Percentiles rank a stretch among this genome's conserved stretches.
Evolutionary conservation across 2,797 vertebrate species (phyloP).

Genomic region (Sardinella longiceps): DNA sequence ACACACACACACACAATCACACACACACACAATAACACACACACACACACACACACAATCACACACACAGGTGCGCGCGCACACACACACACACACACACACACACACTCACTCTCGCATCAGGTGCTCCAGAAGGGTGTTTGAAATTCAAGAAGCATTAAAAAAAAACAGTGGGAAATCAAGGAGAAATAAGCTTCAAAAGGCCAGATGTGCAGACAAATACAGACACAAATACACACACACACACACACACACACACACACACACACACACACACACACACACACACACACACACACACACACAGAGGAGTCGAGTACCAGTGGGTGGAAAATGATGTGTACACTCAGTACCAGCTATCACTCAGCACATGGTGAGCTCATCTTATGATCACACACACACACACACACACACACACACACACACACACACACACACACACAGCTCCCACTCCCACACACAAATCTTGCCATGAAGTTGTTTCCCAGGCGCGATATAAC

Average conservation of each 20-base stretch:
- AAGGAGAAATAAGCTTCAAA: conserved; percentile 46
- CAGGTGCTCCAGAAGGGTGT: conserved; percentile 60
- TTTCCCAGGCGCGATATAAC: conserved; percentile 28
- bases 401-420: neutral
- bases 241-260: conserved; percentile 48
- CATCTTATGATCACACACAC: conserved; percentile 54
- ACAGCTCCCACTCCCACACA: neutral
- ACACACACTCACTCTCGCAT: conserved; percentile 54
- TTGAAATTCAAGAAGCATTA: conserved; percentile 75
- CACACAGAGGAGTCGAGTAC: conserved; percentile 60
- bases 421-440: neutral
- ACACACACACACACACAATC: neutral
- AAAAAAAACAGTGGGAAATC: conserved; percentile 65
- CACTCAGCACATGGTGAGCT: conserved; percentile 56
- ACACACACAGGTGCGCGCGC: conserved; percentile 50
- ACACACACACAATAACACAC: conserved; percentile 51
- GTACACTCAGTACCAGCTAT: conserved; percentile 58
- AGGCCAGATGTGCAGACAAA: neutral
- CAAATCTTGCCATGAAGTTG: no score
- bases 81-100: conserved; percentile 55
- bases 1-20: conserved; percentile 55
- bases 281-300: conserved; percentile 51
- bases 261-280: no score
- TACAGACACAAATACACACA: conserved; percentile 32
- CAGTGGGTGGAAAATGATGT: conserved; percentile 51